Evolutionary conservation across 2,113 vertebrate species (phyloP).

Genomic region (Phocoena sinus): DNA sequence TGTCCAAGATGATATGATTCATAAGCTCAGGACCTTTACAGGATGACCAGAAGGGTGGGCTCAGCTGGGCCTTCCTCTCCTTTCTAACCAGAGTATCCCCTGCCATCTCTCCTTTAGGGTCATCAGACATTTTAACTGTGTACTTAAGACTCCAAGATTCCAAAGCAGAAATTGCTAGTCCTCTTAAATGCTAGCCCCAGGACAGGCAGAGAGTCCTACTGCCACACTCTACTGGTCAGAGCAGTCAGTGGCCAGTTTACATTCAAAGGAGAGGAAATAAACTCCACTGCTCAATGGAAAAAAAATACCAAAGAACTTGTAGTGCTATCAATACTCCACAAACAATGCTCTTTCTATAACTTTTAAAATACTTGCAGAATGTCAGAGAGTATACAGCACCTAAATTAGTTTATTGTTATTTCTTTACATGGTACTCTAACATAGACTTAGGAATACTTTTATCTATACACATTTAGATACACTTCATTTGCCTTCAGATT

Average conservation of each 20-base stretch:
- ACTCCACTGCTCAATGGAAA: not conserved
- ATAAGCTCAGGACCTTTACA: fast-evolving
- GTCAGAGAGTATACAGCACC: not conserved
- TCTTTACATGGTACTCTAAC: not conserved
- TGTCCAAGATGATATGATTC: not conserved
- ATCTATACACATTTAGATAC: not conserved
- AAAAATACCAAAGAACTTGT: not conserved
- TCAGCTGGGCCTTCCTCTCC: fast-evolving
- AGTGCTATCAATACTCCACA: not conserved
- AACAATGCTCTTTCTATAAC: not conserved
- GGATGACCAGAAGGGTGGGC: not conserved
- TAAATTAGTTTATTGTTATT: not conserved
- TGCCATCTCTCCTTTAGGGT: not conserved
- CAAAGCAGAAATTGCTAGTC: not conserved
- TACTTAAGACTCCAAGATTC: not conserved
- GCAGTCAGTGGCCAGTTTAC: not conserved
- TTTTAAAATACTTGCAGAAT: not conserved
- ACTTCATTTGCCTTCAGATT: not conserved
- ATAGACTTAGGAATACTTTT: not conserved
- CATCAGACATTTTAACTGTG: not conserved
- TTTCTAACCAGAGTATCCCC: not conserved
- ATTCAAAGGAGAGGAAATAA: not conserved
- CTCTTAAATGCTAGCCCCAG: too few relatives aligned
- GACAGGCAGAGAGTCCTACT: not conserved
- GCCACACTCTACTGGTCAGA: fast-evolving